A percentile compares a stretch with the other conserved stretches of the same genome.
These are phyloP conservation scores for Drymodes brunneopygia DNA, from an alignment of 2,113 vertebrate species.

Conservation along the genomic window DNA sequence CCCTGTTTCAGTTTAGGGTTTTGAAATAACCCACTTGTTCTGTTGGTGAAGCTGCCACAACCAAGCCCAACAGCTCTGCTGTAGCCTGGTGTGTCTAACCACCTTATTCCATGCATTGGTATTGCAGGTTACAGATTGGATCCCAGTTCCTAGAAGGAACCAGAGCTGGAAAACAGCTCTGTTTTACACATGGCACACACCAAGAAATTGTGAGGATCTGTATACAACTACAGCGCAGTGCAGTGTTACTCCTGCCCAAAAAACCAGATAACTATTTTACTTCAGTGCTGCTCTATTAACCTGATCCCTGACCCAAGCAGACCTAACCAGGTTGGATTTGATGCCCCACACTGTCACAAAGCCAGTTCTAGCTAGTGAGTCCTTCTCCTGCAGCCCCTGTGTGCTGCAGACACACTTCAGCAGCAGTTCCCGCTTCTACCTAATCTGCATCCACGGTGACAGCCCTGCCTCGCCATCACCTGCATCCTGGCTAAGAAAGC, in stretches of 20 bases:
- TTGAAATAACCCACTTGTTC: not conserved
- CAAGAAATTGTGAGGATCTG: not conserved
- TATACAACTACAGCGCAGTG: not conserved
- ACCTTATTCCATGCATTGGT: not conserved
- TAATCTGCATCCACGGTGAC: not conserved
- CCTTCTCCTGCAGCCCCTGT: not conserved
- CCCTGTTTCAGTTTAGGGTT: not conserved
- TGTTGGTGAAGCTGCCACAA: not conserved
- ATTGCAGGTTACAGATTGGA: not conserved
- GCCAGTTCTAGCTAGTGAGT: not conserved
- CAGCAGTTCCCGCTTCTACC: accelerated
- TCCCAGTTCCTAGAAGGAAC: not conserved
- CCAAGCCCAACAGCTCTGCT: not conserved
- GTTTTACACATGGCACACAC: no score
- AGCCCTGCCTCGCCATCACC: not conserved
- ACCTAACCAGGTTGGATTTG: not conserved
- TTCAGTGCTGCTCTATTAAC: not conserved
- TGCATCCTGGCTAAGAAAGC: not conserved
- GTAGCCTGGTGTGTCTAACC: not conserved
- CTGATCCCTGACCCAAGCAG: not conserved
- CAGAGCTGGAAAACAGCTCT: not conserved
- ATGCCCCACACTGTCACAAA: not conserved
- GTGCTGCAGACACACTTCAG: not conserved
- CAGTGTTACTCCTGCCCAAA: not conserved
- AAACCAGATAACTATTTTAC: not conserved